Evolutionary conservation across 1,140 invertebrate species (phyloP), one percentile per base, ranked within the genome.

Genomic region (Theocolax elegans): DNA sequence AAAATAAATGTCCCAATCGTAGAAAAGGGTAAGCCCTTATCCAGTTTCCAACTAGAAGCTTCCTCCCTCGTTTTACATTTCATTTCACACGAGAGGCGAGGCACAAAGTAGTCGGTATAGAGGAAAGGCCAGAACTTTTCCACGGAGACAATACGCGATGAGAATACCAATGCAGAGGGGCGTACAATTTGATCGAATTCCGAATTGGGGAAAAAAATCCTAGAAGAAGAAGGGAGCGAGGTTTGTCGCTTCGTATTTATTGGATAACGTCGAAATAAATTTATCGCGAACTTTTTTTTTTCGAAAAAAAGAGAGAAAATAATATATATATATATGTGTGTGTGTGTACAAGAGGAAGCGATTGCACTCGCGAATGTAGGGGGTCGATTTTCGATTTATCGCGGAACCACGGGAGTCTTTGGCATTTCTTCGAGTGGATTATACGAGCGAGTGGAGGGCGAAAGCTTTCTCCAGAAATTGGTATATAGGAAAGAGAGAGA

Each of bases 1-100:
- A 29, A 65, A 63, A 70, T 70, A 70, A 70, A 70, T 70, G 59
- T 63, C 49, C 67, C 58, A 60, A 68, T 62, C 48, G 23, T 13
- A 38, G n/a, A n/a, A 64, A 64, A 54, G 67, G 67, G 58, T 63
- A 53, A 17, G 31, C 15, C 59, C 23, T 44, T 17, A 13, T 9
- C 56, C 25, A 15, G 1, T 25, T 35, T 35, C 31, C 10, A 35
- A 35, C 4, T 35, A 10, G 31, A 35, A 35, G 31, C 31, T 10
- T 35, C 51, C n/a, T 15, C n/a, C 27, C 51, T 63, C 60, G 46
- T 63, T 63, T 69, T 62, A 62, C 67, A 62, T 69, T 69, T 69
- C 67, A 69, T 69, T 69, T 69, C 42, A 59, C 40, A 23, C 62
- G 31, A 2, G 4, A 15, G 46, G 19, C 19, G 15, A 12, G 0